phyloP scores from a whole-genome alignment of 2,888 invertebrate species.

The Ypsolopha sequella region DNA sequence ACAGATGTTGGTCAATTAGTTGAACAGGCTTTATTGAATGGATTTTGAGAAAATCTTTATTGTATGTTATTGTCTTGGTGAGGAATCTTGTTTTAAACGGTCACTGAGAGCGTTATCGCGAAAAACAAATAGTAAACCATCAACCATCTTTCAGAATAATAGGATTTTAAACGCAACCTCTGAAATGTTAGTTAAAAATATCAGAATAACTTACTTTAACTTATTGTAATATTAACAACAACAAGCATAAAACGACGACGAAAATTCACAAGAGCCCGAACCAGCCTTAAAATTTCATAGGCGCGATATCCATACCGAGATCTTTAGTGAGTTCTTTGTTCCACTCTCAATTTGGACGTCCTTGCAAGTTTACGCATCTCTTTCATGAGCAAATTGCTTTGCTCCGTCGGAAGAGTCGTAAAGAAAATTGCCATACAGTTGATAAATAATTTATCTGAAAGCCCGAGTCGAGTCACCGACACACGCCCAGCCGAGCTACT shows the following conservation, averaged over 20 bases:
- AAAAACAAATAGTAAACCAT: too few relatives aligned
- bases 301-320: conserved; percentile 45
- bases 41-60: too few relatives aligned
- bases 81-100: too few relatives aligned
- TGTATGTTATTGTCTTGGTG: too few relatives aligned
- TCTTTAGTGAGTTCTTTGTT: conserved; percentile 53
- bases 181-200: too few relatives aligned
- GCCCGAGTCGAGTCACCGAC: conserved; percentile 67
- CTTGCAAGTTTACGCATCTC: conserved; percentile 69
- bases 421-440: conserved; percentile 72
- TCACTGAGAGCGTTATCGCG: too few relatives aligned
- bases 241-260: too few relatives aligned
- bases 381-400: conserved; percentile 67
- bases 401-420: conserved; percentile 70
- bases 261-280: not conserved
- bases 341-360: conserved; percentile 58
- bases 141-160: too few relatives aligned
- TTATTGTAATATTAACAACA: too few relatives aligned
- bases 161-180: too few relatives aligned
- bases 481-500: conserved; percentile 55
- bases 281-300: conserved; percentile 13
- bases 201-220: too few relatives aligned
- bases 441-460: conserved; percentile 71
- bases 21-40: too few relatives aligned
- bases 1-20: not conserved